Evolutionary conservation across 2,113 vertebrate genomes (phyloP).

Genomic region (Circaetus cinerascens): DNA sequence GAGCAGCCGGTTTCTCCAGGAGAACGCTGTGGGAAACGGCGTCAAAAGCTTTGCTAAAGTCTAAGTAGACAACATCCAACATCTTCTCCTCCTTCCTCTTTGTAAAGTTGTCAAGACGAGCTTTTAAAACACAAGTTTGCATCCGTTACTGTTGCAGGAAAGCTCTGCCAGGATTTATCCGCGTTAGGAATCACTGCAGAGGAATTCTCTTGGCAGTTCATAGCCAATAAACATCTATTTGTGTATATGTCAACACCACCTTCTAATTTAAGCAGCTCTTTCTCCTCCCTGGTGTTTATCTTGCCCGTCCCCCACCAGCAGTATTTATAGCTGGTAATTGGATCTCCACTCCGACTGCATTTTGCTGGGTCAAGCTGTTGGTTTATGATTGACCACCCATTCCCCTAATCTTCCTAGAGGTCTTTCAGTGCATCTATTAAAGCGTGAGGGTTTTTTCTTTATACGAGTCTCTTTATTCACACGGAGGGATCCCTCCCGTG

Average conservation of each 20-base stretch:
- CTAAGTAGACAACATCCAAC: not conserved
- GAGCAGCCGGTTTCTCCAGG: not conserved
- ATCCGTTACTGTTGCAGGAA: not conserved
- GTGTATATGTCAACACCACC: not conserved
- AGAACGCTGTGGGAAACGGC: not conserved
- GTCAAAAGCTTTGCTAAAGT: too few relatives aligned
- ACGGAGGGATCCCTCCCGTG: not conserved
- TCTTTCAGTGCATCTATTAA: not conserved
- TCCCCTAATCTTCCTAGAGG: not conserved
- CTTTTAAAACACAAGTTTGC: not conserved
- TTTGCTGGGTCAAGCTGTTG: not conserved
- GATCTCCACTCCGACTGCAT: fast-evolving
- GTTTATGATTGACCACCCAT: fast-evolving
- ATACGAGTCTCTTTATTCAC: fast-evolving
- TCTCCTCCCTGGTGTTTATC: not conserved
- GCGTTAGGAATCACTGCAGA: not conserved
- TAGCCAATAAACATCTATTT: not conserved
- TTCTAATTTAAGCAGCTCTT: not conserved
- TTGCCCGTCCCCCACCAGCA: not conserved
- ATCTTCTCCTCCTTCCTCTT: not conserved
- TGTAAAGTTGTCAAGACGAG: fast-evolving
- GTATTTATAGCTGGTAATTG: not conserved
- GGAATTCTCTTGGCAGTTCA: not conserved
- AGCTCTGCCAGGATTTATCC: not conserved
- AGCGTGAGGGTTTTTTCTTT: not conserved